phyloP scores from a whole-genome alignment of 2,888 invertebrate genomes.

The Drosophila melanocephala region DNA sequence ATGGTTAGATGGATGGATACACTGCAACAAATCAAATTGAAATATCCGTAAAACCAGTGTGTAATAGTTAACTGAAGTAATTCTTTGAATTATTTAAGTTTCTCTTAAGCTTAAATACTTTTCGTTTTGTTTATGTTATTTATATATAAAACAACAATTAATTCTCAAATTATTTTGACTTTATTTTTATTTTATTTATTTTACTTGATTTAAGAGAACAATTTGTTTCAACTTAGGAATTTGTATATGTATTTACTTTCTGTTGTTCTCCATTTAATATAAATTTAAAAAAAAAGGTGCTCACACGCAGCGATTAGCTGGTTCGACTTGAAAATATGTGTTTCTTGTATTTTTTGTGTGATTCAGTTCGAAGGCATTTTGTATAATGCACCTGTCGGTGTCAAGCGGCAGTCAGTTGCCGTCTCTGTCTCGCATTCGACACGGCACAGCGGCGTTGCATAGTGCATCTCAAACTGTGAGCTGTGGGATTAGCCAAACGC shows the following conservation, averaged over 20 bases:
- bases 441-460: conserved; percentile 30
- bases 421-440: conserved; percentile 30
- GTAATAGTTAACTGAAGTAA: too few species aligned
- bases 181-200: background rate
- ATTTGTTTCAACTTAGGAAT: background rate
- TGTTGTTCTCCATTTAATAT: background rate
- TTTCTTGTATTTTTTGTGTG: conserved; percentile 2
- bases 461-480: conserved; percentile 57
- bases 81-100: background rate
- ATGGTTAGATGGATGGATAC: background rate
- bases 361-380: conserved; percentile 21
- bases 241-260: background rate
- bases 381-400: conserved; percentile 59
- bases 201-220: background rate
- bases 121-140: background rate
- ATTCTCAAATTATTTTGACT: background rate
- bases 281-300: background rate
- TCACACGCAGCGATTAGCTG: too few species aligned
- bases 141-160: background rate
- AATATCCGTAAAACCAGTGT: background rate
- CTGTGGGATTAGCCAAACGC: conserved; percentile 58
- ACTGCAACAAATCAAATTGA: background rate
- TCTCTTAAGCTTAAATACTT: too few species aligned
- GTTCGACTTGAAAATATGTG: background rate
- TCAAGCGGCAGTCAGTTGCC: background rate